These are phyloP conservation scores for Monopterus albus DNA, from an alignment of 2,113 vertebrate genomes.

Conservation along the genomic window DNA sequence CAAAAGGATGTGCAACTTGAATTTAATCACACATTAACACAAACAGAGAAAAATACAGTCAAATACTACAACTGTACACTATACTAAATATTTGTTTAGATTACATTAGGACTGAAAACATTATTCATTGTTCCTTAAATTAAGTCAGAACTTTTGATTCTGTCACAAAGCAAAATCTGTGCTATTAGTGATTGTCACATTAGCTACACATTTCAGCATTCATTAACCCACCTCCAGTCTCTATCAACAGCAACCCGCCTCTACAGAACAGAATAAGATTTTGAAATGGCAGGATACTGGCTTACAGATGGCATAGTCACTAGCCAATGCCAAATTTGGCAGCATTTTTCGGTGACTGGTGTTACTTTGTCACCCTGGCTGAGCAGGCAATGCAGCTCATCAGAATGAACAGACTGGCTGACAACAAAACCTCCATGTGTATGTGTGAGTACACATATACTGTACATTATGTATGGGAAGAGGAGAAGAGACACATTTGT, in stretches of 20 bases:
- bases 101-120: too few relatives aligned
- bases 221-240: background rate
- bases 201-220: background rate
- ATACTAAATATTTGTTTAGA: too few relatives aligned
- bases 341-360: constrained; percentile 29
- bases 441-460: background rate
- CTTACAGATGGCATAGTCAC: constrained; percentile 47
- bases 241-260: background rate
- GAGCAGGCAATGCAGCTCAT: constrained; percentile 38
- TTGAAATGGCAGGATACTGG: constrained; percentile 10
- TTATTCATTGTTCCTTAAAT: too few relatives aligned
- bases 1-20: constrained; percentile 13
- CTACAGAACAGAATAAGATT: constrained; percentile 6
- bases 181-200: too few relatives aligned
- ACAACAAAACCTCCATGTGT: constrained; percentile 8
- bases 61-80: background rate
- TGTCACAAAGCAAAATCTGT: too few relatives aligned
- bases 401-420: constrained; percentile 39
- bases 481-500: constrained; percentile 6
- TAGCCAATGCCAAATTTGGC: constrained; percentile 25
- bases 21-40: constrained; percentile 25
- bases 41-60: background rate
- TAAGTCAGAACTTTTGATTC: too few relatives aligned
- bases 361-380: constrained; percentile 38
- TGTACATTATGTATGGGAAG: background rate